Conservation (phyloP, 2,113 vertebrate genomes). For the Anser cygnoides region DNA sequence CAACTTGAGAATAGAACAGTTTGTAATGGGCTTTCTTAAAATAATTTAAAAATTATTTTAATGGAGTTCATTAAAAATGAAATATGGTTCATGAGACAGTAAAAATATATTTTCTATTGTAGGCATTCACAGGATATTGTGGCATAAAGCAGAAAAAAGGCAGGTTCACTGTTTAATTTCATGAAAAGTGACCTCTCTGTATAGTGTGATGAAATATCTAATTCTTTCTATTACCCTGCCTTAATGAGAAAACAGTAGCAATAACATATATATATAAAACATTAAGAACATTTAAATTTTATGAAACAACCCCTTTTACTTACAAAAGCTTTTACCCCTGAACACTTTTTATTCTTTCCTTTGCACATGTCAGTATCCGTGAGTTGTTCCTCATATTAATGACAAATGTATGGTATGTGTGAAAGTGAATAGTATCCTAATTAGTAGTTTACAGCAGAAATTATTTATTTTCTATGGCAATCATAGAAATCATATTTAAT, state of each 20-base stretch:
- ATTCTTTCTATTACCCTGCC: background rate
- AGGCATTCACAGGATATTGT: slow-evolving; percentile 67
- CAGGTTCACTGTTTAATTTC: slow-evolving; percentile 69
- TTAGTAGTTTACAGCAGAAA: background rate
- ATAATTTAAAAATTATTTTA: background rate
- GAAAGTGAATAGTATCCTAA: background rate
- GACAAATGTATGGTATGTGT: background rate
- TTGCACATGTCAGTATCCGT: background rate
- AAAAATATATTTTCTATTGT: slow-evolving; percentile 58
- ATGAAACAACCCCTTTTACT: background rate
- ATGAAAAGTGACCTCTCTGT: background rate
- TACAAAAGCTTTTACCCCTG: background rate
- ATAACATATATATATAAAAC: background rate
- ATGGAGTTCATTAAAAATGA: slow-evolving; percentile 1
- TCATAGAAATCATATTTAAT: background rate
- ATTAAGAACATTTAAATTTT: background rate
- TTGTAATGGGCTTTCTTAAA: background rate
- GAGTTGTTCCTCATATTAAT: background rate
- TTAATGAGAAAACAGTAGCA: background rate
- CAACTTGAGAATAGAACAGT: background rate
- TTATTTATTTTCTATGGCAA: background rate
- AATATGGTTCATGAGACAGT: slow-evolving; percentile 64
- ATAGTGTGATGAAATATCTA: background rate
- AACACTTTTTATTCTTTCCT: background rate
- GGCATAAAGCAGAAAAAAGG: slow-evolving; percentile 62